Conservation (phyloP, 2,797 vertebrate genomes). For the Carcharodon carcharias region DNA sequence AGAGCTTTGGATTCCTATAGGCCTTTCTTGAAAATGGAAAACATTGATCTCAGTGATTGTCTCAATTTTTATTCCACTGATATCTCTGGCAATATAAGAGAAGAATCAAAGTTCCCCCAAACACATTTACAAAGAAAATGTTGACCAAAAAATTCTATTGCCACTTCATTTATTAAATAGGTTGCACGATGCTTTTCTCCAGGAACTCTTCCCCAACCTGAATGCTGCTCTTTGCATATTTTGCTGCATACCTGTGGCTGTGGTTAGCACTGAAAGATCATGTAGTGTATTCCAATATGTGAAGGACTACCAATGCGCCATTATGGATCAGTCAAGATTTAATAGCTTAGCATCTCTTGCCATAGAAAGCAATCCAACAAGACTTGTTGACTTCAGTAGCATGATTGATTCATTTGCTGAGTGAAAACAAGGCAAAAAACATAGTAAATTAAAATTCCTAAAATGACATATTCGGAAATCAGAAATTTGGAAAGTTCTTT, state of each 20-base stretch:
- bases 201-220: neutral
- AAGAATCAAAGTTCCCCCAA: neutral
- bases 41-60: neutral
- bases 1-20: neutral
- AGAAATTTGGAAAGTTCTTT: neutral
- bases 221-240: neutral
- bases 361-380: neutral
- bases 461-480: neutral
- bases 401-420: neutral
- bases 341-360: neutral
- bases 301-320: neutral
- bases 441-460: neutral
- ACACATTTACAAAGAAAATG: neutral
- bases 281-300: neutral
- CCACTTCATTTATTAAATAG: neutral
- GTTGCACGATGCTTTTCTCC: neutral
- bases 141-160: neutral
- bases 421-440: neutral
- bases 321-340: neutral
- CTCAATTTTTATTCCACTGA: neutral
- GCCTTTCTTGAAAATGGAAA: neutral
- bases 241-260: neutral
- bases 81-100: neutral
- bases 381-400: neutral
- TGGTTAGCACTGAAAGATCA: neutral